These are phyloP conservation scores for Axea sp. DNA, from an alignment of 2,888 invertebrate species.

Conservation along the genomic window DNA sequence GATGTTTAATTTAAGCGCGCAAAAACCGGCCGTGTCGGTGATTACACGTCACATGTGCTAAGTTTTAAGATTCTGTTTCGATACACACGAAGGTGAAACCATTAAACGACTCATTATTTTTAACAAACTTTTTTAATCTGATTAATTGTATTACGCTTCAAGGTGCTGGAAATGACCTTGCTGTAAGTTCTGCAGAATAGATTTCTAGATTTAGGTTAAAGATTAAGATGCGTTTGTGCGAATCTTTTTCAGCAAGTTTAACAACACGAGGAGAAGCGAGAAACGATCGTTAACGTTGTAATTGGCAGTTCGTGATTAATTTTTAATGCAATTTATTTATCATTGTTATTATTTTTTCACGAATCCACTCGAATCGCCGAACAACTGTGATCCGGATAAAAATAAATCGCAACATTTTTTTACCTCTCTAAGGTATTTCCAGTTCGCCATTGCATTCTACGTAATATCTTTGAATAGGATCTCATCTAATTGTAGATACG, in stretches of 20 bases:
- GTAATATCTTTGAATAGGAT: slow-evolving; percentile 18
- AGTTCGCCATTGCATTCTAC: slow-evolving; percentile 8
- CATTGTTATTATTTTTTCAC: too few species aligned
- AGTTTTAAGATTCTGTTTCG: slow-evolving; percentile 16
- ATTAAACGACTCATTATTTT: slow-evolving; percentile 40
- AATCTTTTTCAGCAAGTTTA: too few species aligned
- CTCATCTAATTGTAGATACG: slow-evolving; percentile 25
- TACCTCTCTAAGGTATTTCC: slow-evolving; percentile 6
- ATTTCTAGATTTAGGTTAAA: slow-evolving; percentile 49
- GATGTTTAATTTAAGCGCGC: slow-evolving; percentile 15
- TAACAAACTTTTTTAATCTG: slow-evolving; percentile 41
- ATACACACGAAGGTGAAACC: slow-evolving; percentile 32
- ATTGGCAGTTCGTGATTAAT: too few species aligned
- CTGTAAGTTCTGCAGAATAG: slow-evolving; percentile 29
- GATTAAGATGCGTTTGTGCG: slow-evolving; percentile 19
- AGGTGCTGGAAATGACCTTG: slow-evolving; percentile 41
- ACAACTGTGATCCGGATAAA: not conserved
- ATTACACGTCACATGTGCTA: slow-evolving; percentile 10
- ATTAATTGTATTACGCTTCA: slow-evolving; percentile 32
- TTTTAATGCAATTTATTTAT: too few species aligned
- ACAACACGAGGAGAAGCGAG: too few species aligned
- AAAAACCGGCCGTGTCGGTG: not conserved
- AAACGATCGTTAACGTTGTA: too few species aligned
- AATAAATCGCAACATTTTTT: not conserved
- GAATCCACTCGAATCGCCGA: too few species aligned